Base-by-base conservation (phyloP, 2,888 invertebrate species). In the Dicranocentrus wangi region DNA sequence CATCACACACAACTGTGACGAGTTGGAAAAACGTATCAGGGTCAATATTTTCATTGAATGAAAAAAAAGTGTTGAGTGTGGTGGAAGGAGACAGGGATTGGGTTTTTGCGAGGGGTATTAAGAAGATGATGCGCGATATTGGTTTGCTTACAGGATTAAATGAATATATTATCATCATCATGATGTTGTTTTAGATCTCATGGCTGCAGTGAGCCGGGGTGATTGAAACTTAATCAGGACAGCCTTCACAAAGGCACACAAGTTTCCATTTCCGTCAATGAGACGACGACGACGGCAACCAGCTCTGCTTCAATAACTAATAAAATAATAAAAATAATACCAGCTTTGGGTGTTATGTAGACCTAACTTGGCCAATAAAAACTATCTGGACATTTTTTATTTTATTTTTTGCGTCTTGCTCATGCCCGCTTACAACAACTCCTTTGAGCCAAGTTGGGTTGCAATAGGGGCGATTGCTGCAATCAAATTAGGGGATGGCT, bases 181-280 rank as follows among this genome's bases (percentile, higher is more conserved):
- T 25, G 55, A 70, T 60, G 39, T 63, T 63, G 43, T 68, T 77
- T 76, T 69, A 63, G 70, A 61, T 71, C 55, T 79, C 71, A 71
- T 71, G 78, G 78, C 55, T 79, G 58, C 15, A 66, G 58, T 21
- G 61, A 23, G 65, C 28, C 15, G 78, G 78, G 78, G 78, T 79
- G 65, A 71, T 42, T 79, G 78, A 42, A 79, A 79, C 78, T 79
- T 79, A 79, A 79, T 71, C 71, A 79, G 78, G 78, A 47, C 78
- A 79, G 65, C 78, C 78, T 79, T 79, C 71, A 79, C 58, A 79
- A 70, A 79, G 71, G 78, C 60, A 66, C 78, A 66, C 55, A 51
- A 78, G 55, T 71, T 78, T 79, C 78, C 71, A 79, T 79, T 79
- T 79, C 78, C 78, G 78, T 79, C 78, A 79, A 2, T 27, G 17